Evolutionary conservation across 2,888 invertebrate genomes (phyloP).

Genomic region (Nymphalis polychloros): DNA sequence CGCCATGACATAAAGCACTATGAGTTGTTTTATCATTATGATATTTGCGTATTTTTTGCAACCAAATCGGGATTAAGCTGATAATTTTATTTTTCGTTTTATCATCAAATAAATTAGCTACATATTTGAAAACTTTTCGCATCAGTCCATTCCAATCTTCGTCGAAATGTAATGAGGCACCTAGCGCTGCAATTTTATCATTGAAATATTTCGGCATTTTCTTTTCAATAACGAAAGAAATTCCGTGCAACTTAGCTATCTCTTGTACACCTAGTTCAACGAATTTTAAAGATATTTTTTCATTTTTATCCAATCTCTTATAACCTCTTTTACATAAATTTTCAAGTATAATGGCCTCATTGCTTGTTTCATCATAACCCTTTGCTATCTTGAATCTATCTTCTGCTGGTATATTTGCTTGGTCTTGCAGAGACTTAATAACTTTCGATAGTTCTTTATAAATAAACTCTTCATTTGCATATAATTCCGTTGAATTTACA

Average conservation of each 20-base stretch:
- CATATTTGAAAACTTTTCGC: background rate
- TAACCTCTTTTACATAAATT: background rate
- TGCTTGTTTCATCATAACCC: background rate
- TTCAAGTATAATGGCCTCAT: background rate
- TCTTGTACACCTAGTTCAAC: background rate
- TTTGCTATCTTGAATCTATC: background rate
- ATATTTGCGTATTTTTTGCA: background rate
- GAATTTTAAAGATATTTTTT: background rate
- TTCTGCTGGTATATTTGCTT: background rate
- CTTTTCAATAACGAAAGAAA: background rate
- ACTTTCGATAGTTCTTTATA: conserved; percentile 2
- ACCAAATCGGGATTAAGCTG: background rate
- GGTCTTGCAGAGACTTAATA: background rate
- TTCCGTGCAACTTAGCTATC: background rate
- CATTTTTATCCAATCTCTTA: background rate
- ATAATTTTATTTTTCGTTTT: background rate
- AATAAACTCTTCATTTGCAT: background rate
- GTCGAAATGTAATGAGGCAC: background rate
- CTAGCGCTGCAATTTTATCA: background rate
- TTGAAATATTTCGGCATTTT: conserved; percentile 2
- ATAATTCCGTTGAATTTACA: background rate
- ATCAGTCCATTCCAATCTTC: background rate
- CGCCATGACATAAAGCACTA: background rate
- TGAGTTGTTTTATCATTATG: background rate
- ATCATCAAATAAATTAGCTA: background rate